A percentile compares a stretch with the other conserved stretches of the same genome.
phyloP scores from a whole-genome alignment of 2,113 vertebrate species.

The Caracal caracal region DNA sequence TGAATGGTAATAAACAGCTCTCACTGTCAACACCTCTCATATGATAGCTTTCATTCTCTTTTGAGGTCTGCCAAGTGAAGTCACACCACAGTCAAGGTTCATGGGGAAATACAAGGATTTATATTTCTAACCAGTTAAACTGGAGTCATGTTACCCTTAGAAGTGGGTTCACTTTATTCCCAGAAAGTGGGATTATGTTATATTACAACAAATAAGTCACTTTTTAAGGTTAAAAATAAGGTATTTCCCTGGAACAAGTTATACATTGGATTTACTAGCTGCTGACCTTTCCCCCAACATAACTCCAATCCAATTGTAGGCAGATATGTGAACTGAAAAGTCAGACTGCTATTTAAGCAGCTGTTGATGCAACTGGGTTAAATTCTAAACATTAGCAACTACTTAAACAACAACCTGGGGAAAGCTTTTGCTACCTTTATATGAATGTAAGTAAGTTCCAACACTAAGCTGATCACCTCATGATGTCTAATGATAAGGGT shows the following conservation, averaged over 20 bases:
- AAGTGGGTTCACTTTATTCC: conserved; percentile 4
- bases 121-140: conserved; percentile 40
- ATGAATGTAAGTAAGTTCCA: conserved; percentile 17
- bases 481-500: conserved; percentile 30
- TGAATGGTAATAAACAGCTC: conserved; percentile 49
- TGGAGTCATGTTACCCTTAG: conserved; percentile 8
- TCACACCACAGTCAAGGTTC: conserved; percentile 3
- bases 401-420: conserved; percentile 17
- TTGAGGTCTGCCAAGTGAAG: conserved; percentile 43
- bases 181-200: not conserved
- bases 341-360: conserved; percentile 41
- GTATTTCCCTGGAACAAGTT: conserved; percentile 14
- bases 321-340: conserved; percentile 41
- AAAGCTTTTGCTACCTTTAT: conserved; percentile 28
- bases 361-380: not conserved
- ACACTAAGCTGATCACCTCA: conserved; percentile 30
- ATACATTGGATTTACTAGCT: conserved; percentile 20
- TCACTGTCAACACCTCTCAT: not conserved
- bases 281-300: not conserved
- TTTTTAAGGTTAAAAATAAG: conserved; percentile 35
- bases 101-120: not conserved
- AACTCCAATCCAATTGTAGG: not conserved
- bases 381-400: conserved; percentile 22
- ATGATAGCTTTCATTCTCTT: conserved; percentile 34
- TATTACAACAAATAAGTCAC: not conserved